These are phyloP conservation scores for Elephantulus edwardii DNA, from an alignment of 2,113 vertebrate species.

Conservation along the genomic window DNA sequence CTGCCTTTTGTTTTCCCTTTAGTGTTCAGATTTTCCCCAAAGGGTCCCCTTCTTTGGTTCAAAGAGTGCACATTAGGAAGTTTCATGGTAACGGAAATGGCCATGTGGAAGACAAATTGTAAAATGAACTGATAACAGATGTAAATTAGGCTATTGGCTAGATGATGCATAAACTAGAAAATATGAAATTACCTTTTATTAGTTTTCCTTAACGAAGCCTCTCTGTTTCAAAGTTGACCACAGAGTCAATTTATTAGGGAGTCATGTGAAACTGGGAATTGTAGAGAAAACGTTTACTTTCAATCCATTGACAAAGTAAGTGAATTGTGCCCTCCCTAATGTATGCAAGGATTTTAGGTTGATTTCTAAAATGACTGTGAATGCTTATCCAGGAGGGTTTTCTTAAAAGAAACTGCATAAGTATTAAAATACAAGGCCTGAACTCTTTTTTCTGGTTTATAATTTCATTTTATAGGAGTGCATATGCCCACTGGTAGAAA, in stretches of 20 bases:
- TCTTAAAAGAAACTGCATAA: not conserved
- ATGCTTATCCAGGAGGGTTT: not conserved
- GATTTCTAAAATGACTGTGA: not conserved
- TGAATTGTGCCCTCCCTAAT: no score
- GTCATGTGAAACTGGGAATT: not conserved
- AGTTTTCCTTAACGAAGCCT: not conserved
- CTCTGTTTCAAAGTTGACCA: conserved; percentile 9
- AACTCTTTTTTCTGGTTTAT: not conserved
- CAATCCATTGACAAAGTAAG: not conserved
- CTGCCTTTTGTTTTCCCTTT: not conserved
- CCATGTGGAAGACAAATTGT: not conserved
- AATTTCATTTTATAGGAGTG: not conserved
- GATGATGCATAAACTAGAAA: not conserved
- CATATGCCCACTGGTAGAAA: not conserved
- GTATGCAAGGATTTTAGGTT: not conserved
- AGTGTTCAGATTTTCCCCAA: not conserved
- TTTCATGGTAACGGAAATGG: not conserved
- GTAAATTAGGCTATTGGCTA: not conserved
- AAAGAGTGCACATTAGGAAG: not conserved
- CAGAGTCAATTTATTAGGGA: not conserved
- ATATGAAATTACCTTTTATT: not conserved
- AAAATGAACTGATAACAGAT: not conserved
- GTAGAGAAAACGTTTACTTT: not conserved
- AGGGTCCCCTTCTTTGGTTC: not conserved
- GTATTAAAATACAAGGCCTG: not conserved